Evolutionary conservation across 2,113 vertebrate species (phyloP), one percentile per base, ranked within the genome.

Genomic region (Sprattus sprattus): DNA sequence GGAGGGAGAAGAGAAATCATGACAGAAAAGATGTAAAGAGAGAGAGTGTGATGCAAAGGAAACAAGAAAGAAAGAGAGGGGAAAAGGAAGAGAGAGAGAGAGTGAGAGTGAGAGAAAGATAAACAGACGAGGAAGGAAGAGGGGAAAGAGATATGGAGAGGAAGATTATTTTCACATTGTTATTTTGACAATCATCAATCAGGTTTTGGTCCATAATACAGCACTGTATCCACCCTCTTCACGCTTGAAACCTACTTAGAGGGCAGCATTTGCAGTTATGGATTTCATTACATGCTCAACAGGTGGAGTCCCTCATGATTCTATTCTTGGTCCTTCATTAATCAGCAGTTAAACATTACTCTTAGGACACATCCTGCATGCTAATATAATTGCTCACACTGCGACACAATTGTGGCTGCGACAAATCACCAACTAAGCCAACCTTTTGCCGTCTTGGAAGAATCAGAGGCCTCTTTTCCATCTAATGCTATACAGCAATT

Each of bases 21-120:
- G 86, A 49, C 86, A 22, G 67, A 45, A 89, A 49, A 89, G 45
- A 91, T 3, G 83, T 3, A 87, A 5, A 45, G 45, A 50, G 15
- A 10, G 15, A 75, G 81, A 47, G 20, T 67, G 45, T 39, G 71
- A 25, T 20, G 9, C 16, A 82, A 28, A 85, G 46, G 46, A 7
- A 8, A 22, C 49, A 50, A 52, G 44, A 85, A 15, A 45, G 80
- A 54, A 25, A 64, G 18, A n/a, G 54, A 20, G 0, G 44, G 81
- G 13, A 8, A 54, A 64, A 57, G 49, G 20, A 50, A 82, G 78
- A 75, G 13, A 18, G 13, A 39, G 11, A 75, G 2, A 75, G 25
- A 39, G n/a, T 28, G 64, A 67, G 64, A 78, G 4, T 2, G 2
- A 39, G 25, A 45, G 18, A 84, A 3, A 11, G 25, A 22, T 1